Evolutionary conservation across 2,797 vertebrate species (phyloP).

Genomic region (Macropodus opercularis): DNA sequence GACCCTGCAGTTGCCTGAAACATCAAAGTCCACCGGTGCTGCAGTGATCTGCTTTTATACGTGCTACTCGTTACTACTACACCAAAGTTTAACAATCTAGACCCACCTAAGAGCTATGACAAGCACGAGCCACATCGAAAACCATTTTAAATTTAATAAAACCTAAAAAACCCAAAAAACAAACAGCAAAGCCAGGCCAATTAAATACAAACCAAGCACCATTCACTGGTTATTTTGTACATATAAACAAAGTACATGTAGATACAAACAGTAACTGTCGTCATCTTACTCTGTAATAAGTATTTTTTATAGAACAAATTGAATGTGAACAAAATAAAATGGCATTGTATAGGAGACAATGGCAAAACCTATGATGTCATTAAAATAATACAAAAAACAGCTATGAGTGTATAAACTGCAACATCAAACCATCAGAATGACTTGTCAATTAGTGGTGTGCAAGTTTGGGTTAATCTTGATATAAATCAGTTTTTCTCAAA

Average conservation of each 20-base stretch:
- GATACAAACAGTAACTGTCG: too few species aligned
- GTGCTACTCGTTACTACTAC: too few species aligned
- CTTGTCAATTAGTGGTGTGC: not conserved
- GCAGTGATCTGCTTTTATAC: not conserved
- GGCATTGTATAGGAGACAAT: conserved; percentile 21
- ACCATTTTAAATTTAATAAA: conserved; percentile 58
- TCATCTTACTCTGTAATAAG: too few species aligned
- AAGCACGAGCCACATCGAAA: conserved; percentile 4
- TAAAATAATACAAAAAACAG: conserved; percentile 1
- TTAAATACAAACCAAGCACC: conserved; percentile 61
- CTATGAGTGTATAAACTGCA: conserved; percentile 17
- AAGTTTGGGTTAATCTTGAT: not conserved
- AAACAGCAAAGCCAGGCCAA: conserved; percentile 25
- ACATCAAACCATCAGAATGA: conserved; percentile 23
- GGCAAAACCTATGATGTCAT: conserved; percentile 21
- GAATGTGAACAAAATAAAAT: conserved; percentile 16
- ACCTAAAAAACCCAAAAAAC: too few species aligned
- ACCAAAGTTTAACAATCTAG: too few species aligned
- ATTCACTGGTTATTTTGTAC: conserved; percentile 63
- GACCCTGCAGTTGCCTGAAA: not conserved
- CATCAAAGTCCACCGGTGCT: not conserved
- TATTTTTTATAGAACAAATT: too few species aligned
- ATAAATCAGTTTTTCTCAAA: conserved; percentile 1
- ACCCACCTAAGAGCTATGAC: too few species aligned
- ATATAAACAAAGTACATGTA: conserved; percentile 67